Percentiles rank a stretch among this genome's conserved stretches.
phyloP scores from a whole-genome alignment of 2,797 vertebrate species.

The Coendou prehensilis region DNA sequence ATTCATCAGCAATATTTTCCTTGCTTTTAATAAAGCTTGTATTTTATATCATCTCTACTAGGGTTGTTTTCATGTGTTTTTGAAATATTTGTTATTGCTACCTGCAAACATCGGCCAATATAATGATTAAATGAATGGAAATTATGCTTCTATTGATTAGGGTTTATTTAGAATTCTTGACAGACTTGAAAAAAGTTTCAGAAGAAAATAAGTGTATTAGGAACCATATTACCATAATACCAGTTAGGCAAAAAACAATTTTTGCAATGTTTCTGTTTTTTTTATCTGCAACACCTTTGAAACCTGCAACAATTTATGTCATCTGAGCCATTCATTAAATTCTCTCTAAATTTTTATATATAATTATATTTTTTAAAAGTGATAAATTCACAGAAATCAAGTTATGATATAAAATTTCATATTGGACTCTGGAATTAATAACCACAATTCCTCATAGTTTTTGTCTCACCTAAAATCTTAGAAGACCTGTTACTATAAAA shows the following conservation, averaged over 20 bases:
- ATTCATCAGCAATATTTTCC: not conserved
- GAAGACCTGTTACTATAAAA: not conserved
- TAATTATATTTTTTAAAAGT: not conserved
- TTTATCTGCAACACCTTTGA: not conserved
- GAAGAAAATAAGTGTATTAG: conserved; percentile 4
- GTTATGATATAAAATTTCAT: not conserved
- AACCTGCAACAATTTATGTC: not conserved
- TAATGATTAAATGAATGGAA: not conserved
- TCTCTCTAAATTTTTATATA: not conserved
- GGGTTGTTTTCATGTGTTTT: conserved; percentile 27
- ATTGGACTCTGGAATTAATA: not conserved
- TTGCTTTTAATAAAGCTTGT: conserved; percentile 45
- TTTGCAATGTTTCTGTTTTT: not conserved
- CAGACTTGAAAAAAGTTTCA: not conserved
- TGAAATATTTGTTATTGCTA: conserved; percentile 34
- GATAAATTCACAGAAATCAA: not conserved
- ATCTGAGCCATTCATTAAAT: not conserved
- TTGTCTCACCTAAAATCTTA: not conserved
- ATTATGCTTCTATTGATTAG: not conserved
- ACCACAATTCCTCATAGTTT: not conserved
- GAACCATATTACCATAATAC: not conserved
- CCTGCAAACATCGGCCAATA: not conserved
- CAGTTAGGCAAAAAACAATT: not conserved
- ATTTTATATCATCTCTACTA: not conserved
- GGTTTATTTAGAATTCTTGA: not conserved